Conservation (phyloP, 1,140 invertebrate genomes). For the Dendroctonus ponderosae region DNA sequence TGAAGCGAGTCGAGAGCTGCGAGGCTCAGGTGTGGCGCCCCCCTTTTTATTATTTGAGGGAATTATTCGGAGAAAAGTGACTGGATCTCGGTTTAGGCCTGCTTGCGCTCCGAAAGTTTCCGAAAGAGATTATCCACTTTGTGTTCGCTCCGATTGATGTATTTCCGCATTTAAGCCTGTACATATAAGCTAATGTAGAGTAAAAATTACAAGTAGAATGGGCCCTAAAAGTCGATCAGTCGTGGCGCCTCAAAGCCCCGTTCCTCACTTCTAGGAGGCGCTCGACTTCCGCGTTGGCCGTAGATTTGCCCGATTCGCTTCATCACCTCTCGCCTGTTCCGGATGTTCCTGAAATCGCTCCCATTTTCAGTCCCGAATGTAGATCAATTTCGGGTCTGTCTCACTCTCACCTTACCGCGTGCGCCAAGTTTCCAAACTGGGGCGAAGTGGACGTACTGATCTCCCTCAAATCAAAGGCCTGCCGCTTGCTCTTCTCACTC, state of each 20-base stretch:
- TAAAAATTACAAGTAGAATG: background rate
- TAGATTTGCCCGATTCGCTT: constrained; percentile 24
- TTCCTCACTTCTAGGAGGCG: constrained; percentile 1
- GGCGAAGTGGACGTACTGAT: constrained; percentile 20
- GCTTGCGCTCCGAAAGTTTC: background rate
- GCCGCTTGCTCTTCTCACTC: constrained; percentile 13
- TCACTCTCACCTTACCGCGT: constrained; percentile 18
- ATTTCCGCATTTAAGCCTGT: background rate
- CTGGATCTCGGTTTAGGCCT: background rate
- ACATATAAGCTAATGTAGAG: background rate
- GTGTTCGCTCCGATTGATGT: background rate
- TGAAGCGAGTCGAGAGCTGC: no score
- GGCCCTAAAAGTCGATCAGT: constrained; percentile 23
- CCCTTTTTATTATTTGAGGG: background rate
- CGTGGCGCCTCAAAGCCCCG: constrained; percentile 16
- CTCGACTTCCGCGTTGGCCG: constrained; percentile 2
- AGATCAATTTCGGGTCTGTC: background rate
- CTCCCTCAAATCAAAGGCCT: background rate
- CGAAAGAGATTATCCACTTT: constrained; percentile 2
- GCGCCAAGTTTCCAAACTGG: constrained; percentile 24
- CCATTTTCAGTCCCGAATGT: background rate
- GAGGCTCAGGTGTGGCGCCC: background rate
- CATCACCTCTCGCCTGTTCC: constrained; percentile 2
- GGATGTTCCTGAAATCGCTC: constrained; percentile 11
- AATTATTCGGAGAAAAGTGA: constrained; percentile 1